A percentile compares a stretch with the other conserved stretches of the same genome.
Evolutionary conservation across 2,797 vertebrate species (phyloP).

Genomic region (Takifugu rubripes): DNA sequence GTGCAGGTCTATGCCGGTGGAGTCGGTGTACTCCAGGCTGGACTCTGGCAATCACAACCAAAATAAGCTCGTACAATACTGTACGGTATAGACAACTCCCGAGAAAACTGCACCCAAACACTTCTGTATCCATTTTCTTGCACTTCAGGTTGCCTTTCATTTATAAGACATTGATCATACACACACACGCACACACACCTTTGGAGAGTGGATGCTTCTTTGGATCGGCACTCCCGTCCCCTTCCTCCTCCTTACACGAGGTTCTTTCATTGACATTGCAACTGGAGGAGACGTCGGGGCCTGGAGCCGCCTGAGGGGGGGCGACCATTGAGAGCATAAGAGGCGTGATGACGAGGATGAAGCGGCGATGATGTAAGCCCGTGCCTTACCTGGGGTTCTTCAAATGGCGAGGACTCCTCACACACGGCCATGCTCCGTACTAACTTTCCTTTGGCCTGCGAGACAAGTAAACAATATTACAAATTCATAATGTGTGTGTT

Average conservation of each 20-base stretch:
- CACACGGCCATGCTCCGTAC: conserved; percentile 87
- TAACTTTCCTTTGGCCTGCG: conserved; percentile 87
- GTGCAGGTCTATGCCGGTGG: conserved; percentile 92
- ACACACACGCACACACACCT: conserved; percentile 72
- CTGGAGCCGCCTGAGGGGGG: conserved; percentile 77
- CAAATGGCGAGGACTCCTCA: conserved; percentile 80
- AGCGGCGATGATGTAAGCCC: not conserved
- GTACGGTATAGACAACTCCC: conserved; percentile 24
- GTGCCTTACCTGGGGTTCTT: conserved; percentile 79
- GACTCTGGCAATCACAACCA: conserved; percentile 75
- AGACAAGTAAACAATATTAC: conserved; percentile 22
- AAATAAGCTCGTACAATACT: conserved; percentile 27
- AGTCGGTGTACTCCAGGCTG: conserved; percentile 92
- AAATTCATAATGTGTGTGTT: conserved; percentile 38
- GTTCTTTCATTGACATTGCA: conserved; percentile 81
- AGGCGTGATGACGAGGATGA: not conserved
- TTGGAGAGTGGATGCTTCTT: conserved; percentile 83
- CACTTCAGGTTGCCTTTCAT: conserved; percentile 35
- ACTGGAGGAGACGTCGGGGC: conserved; percentile 76
- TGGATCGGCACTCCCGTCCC: conserved; percentile 74
- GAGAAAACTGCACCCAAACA: conserved; percentile 42
- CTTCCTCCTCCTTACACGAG: conserved; percentile 83
- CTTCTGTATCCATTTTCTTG: conserved; percentile 45
- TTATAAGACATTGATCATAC: conserved; percentile 43
- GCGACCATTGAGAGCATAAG: conserved; percentile 6